These are phyloP conservation scores for Callipepla californica DNA, from an alignment of 2,113 vertebrate genomes.

Conservation along the genomic window DNA sequence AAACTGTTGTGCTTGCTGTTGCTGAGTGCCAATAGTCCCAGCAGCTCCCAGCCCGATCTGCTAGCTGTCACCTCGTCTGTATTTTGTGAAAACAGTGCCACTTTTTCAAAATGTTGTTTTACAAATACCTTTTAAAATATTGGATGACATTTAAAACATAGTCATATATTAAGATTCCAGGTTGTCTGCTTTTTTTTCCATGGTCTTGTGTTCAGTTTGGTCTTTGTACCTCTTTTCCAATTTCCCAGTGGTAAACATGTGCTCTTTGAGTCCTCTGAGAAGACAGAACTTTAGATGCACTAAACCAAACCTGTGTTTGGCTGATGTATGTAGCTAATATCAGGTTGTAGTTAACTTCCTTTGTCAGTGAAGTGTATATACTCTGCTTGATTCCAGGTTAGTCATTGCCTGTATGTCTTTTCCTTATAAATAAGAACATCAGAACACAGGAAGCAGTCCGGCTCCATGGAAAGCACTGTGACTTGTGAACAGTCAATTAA, in stretches of 20 bases:
- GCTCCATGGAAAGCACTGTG: not conserved
- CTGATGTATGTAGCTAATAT: not conserved
- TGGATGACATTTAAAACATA: not conserved
- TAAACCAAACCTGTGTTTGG: not conserved
- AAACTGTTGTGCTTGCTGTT: not conserved
- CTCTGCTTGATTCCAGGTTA: not conserved
- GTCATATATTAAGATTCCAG: not conserved
- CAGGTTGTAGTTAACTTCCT: not conserved
- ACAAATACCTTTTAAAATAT: not conserved
- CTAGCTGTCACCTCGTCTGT: not conserved
- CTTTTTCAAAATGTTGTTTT: not conserved
- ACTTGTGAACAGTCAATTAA: not conserved
- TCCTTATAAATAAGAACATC: not conserved
- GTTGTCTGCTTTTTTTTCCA: not conserved
- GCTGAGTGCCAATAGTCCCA: not conserved
- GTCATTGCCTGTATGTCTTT: not conserved
- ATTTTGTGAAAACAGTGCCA: not conserved
- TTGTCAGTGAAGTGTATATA: not conserved
- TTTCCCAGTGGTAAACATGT: not conserved
- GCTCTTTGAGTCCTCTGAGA: constrained; percentile 4
- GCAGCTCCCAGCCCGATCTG: not conserved
- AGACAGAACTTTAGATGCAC: constrained; percentile 12
- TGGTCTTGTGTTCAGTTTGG: not conserved
- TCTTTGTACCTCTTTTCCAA: not conserved
- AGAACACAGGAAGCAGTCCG: not conserved